phyloP scores from a whole-genome alignment of 2,888 invertebrate species.

The Chymomyza fuscimana region DNA sequence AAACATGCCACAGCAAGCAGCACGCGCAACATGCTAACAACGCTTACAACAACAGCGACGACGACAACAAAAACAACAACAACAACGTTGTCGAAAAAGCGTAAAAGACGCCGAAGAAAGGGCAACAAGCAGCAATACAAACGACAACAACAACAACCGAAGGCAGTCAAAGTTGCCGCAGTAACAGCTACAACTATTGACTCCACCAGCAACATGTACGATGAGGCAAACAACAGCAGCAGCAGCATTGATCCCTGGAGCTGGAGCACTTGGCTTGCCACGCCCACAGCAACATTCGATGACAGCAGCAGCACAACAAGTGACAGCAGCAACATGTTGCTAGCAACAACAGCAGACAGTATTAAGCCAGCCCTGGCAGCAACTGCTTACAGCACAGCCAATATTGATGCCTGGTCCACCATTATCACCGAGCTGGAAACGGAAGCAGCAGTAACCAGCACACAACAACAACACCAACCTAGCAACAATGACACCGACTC shows the following conservation, averaged over 20 bases:
- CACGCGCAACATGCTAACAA: constrained; percentile 38
- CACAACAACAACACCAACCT: constrained; percentile 8
- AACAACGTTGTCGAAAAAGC: constrained; percentile 66
- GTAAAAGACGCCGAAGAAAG: constrained; percentile 76
- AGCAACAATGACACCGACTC: constrained; percentile 51
- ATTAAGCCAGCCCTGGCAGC: constrained; percentile 48
- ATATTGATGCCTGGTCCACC: constrained; percentile 48
- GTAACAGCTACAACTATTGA: constrained; percentile 24
- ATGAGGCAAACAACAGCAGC: constrained; percentile 23
- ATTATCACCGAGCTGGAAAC: constrained; percentile 57
- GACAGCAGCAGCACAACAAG: constrained; percentile 33
- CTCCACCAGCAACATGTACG: constrained; percentile 9
- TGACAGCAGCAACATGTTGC: constrained; percentile 46
- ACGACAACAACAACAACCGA: background rate
- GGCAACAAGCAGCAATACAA: constrained; percentile 35
- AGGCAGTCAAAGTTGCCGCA: background rate
- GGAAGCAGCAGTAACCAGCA: constrained; percentile 33
- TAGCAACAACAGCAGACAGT: constrained; percentile 58
- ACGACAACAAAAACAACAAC: constrained; percentile 51
- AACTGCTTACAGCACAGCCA: constrained; percentile 49
- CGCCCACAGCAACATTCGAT: constrained; percentile 54
- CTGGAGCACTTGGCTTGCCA: constrained; percentile 60
- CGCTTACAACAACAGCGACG: constrained; percentile 19
- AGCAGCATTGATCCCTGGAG: constrained; percentile 55
- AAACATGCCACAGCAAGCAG: constrained; percentile 49